phyloP scores from a whole-genome alignment of 2,797 vertebrate species.

The Halcyon smyrnensis region DNA sequence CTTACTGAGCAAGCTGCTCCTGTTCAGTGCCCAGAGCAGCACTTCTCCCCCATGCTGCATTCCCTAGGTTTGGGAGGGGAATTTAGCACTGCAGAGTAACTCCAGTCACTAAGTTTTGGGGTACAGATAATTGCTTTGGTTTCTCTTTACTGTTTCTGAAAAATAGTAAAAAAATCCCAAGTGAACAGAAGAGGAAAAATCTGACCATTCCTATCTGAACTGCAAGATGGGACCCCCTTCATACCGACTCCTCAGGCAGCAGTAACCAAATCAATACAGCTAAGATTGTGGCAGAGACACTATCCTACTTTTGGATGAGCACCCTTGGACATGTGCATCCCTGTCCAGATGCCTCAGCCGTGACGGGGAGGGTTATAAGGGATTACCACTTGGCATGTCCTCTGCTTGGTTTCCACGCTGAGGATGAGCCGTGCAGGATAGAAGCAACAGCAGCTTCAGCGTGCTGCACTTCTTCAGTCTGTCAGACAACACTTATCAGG shows the following conservation, averaged over 20 bases:
- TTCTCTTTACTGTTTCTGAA: neutral
- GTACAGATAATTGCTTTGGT: neutral
- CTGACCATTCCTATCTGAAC: neutral
- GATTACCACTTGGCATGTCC: neutral
- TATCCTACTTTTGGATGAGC: neutral
- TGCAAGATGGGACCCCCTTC: neutral
- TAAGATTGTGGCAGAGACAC: neutral
- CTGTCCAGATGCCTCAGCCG: neutral
- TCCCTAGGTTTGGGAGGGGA: neutral
- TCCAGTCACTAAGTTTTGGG: neutral
- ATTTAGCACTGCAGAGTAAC: neutral
- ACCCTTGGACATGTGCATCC: neutral
- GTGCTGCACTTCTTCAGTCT: neutral
- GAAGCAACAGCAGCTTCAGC: neutral
- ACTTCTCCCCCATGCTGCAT: neutral
- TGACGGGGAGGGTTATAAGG: neutral
- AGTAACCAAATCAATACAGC: neutral
- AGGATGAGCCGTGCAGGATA: accelerated
- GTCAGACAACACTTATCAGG: accelerated
- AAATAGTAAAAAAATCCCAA: neutral
- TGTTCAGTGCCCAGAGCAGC: neutral
- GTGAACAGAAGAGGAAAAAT: neutral
- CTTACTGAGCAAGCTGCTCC: neutral
- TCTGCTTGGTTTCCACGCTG: neutral
- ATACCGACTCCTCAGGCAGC: neutral